Conservation (phyloP, 2,888 invertebrate genomes). For the Crepidodera aurea region DNA sequence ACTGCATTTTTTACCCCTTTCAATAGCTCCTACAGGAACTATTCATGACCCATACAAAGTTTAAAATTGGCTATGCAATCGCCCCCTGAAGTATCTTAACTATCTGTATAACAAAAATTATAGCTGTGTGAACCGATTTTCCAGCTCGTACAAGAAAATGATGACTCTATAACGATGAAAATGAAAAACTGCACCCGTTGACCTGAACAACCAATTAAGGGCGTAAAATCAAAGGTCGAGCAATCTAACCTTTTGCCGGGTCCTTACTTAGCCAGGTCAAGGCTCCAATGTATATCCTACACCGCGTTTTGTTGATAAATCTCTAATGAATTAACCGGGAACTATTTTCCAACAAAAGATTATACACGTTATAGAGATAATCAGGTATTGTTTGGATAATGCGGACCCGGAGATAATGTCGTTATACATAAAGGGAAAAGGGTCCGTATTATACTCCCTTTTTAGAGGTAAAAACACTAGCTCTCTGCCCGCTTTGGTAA, state of each 20-base stretch:
- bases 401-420: slow-evolving; percentile 29
- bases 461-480: slow-evolving; percentile 11
- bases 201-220: slow-evolving; percentile 19
- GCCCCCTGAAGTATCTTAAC: too few relatives aligned
- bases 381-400: slow-evolving; percentile 31
- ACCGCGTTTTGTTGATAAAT: slow-evolving; percentile 17
- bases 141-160: background rate
- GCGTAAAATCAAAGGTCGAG: slow-evolving; percentile 18
- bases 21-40: too few relatives aligned
- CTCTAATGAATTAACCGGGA: slow-evolving; percentile 29
- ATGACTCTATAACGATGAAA: background rate
- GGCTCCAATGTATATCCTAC: slow-evolving; percentile 17
- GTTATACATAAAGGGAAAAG: slow-evolving; percentile 29
- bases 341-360: slow-evolving; percentile 32
- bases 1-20: too few relatives aligned
- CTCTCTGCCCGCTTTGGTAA: slow-evolving; percentile 4
- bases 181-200: slow-evolving; percentile 11
- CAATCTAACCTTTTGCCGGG: slow-evolving; percentile 21
- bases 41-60: too few relatives aligned
- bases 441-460: slow-evolving; percentile 22
- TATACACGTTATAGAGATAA: slow-evolving; percentile 29
- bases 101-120: too few relatives aligned
- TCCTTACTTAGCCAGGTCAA: slow-evolving; percentile 26
- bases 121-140: too few relatives aligned
- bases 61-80: too few relatives aligned